Evolutionary conservation across 2,113 vertebrate species (phyloP).

Genomic region (Aphelocoma coerulescens): DNA sequence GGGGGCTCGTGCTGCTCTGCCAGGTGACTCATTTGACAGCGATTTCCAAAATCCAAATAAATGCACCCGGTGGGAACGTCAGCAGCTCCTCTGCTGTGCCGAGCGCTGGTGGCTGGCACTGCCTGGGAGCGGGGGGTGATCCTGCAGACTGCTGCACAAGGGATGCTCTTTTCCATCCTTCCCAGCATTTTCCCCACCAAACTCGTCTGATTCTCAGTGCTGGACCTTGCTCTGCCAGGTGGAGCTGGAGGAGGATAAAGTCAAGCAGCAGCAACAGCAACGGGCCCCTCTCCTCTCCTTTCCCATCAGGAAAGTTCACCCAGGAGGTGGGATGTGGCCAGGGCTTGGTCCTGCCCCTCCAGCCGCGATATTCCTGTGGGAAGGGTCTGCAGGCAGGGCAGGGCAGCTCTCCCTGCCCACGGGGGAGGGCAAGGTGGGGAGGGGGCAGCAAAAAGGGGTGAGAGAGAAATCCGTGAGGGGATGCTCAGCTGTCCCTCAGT

Average conservation of each 20-base stretch:
- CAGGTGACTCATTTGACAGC: constrained; percentile 34
- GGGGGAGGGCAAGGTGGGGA: neutral
- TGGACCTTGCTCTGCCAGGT: neutral
- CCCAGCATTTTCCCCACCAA: neutral
- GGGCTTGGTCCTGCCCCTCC: neutral
- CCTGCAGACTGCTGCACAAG: accelerated
- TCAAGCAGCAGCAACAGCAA: neutral
- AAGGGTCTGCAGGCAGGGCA: neutral
- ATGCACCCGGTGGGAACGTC: neutral
- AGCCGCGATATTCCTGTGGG: accelerated
- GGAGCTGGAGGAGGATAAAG: neutral
- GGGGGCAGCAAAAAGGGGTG: neutral
- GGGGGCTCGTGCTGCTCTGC: constrained; percentile 25
- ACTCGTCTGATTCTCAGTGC: accelerated
- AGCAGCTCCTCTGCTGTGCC: neutral
- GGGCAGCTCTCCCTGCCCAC: neutral
- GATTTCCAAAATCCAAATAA: neutral
- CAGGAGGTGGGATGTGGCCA: accelerated
- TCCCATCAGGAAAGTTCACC: too few species aligned
- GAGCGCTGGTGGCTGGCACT: neutral
- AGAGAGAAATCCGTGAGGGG: accelerated
- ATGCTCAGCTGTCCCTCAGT: neutral
- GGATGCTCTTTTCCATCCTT: neutral
- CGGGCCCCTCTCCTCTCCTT: neutral
- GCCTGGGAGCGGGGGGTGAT: accelerated